Conservation (phyloP, 2,113 vertebrate genomes). For the Peromyscus leucopus region DNA sequence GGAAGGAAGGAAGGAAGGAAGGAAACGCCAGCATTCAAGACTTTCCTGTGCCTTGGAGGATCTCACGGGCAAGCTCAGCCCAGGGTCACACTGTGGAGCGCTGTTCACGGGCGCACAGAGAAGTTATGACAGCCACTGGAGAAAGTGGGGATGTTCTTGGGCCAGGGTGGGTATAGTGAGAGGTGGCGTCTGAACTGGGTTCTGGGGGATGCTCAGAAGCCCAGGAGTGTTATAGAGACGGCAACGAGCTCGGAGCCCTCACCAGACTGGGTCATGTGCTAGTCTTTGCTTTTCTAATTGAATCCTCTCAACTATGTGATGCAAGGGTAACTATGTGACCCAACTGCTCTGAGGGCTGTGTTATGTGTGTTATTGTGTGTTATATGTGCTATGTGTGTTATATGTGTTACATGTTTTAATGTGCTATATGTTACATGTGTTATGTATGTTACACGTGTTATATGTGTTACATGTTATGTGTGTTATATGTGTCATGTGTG, state of each 20-base stretch:
- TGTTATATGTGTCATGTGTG: too few relatives aligned
- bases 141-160: not conserved
- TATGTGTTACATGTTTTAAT: too few relatives aligned
- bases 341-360: not conserved
- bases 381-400: too few relatives aligned
- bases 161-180: not conserved
- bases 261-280: not conserved
- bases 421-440: too few relatives aligned
- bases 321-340: too few relatives aligned
- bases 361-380: not conserved
- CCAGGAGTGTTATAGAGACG: not conserved
- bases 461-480: too few relatives aligned
- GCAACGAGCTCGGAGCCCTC: not conserved
- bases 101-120: not conserved
- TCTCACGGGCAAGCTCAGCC: not conserved
- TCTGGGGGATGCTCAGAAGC: conserved; percentile 33
- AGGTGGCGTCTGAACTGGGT: not conserved
- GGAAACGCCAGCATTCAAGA: not conserved
- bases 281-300: not conserved
- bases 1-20: not conserved
- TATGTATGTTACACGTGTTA: too few relatives aligned
- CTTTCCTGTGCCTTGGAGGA: not conserved
- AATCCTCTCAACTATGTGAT: not conserved
- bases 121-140: not conserved
- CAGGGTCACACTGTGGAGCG: not conserved